phyloP scores from a whole-genome alignment of 1,140 invertebrate genomes.

The Cotesia glomerata region DNA sequence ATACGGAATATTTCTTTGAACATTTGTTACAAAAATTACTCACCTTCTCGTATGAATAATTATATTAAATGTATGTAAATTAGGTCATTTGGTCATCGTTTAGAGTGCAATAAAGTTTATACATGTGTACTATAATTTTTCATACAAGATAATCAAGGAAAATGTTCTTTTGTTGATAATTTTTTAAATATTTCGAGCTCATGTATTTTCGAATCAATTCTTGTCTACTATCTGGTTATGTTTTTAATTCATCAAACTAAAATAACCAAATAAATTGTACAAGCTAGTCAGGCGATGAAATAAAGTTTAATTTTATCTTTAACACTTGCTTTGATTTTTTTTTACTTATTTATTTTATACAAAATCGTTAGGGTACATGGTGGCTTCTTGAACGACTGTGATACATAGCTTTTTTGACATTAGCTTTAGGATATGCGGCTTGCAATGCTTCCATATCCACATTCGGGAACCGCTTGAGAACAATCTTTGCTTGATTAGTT shows the following conservation, averaged over 20 bases:
- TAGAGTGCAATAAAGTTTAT: too few relatives aligned
- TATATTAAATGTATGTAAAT: too few relatives aligned
- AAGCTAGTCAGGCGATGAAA: constrained; percentile 34
- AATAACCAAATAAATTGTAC: constrained; percentile 34
- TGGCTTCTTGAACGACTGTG: constrained; percentile 68
- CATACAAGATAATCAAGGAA: too few relatives aligned
- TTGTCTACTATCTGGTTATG: background rate
- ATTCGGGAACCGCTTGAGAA: constrained; percentile 78
- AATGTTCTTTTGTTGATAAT: constrained; percentile 10
- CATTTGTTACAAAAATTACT: too few relatives aligned
- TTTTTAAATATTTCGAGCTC: background rate
- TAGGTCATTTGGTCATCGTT: too few relatives aligned
- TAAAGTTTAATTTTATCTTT: constrained; percentile 36
- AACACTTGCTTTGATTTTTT: background rate
- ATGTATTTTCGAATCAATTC: constrained; percentile 7
- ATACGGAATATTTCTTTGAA: too few relatives aligned
- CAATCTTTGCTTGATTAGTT: constrained; percentile 69
- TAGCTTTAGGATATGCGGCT: constrained; percentile 76
- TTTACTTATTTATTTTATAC: background rate
- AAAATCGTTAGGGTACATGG: constrained; percentile 61
- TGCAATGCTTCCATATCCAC: constrained; percentile 75
- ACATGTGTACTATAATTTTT: too few relatives aligned
- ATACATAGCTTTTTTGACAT: constrained; percentile 71
- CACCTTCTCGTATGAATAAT: too few relatives aligned
- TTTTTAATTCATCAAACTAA: constrained; percentile 17